Conservation (phyloP, 2,797 vertebrate species). For the Botia almorhae region DNA sequence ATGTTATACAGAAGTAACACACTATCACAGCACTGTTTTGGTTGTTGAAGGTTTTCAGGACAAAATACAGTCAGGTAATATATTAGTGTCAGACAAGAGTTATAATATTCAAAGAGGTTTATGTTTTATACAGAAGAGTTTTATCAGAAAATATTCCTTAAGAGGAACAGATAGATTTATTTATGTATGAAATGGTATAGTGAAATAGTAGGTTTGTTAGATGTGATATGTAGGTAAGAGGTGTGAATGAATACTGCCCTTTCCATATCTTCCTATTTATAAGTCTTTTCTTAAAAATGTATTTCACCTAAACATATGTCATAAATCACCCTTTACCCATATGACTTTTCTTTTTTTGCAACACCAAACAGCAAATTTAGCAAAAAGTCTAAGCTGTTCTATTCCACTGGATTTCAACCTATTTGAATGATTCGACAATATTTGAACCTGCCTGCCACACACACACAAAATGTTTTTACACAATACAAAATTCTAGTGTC, state of each 20-base stretch:
- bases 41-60: conserved; percentile 21
- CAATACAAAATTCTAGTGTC: no score
- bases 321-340: no score
- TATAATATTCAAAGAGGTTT: not conserved
- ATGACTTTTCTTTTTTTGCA: no score
- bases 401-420: no score
- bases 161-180: conserved; percentile 23
- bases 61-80: not conserved
- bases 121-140: conserved; percentile 28
- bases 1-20: not conserved
- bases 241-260: conserved; percentile 34
- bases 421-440: no score
- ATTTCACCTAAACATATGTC: not conserved
- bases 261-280: not conserved
- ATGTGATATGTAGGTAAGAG: conserved; percentile 3
- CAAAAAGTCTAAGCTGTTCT: no score
- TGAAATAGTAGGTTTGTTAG: conserved; percentile 21
- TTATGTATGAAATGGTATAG: conserved; percentile 52
- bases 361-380: no score
- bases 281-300: not conserved
- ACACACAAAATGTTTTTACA: no score
- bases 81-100: not conserved
- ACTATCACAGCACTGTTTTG: not conserved
- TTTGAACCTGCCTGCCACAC: no score
- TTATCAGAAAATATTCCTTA: not conserved